phyloP scores from a whole-genome alignment of 1,140 invertebrate genomes.

The Danaus melanippus region DNA sequence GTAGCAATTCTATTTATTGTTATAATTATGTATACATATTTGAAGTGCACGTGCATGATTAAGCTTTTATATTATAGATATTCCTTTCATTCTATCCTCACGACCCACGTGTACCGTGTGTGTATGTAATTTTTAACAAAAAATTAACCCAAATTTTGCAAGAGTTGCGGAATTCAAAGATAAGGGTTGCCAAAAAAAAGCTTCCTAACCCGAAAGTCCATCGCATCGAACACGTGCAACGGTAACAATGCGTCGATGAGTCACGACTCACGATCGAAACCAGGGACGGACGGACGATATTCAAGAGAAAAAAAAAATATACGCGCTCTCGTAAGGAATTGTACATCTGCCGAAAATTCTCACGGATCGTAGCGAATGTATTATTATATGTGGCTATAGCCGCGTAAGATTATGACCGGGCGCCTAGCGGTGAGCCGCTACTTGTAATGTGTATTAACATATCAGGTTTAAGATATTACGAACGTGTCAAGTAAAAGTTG shows the following conservation, averaged over 20 bases:
- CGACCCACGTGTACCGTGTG: conserved; percentile 31
- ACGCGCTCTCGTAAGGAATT: conserved; percentile 66
- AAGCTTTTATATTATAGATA: conserved; percentile 9
- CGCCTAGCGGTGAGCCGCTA: conserved; percentile 53
- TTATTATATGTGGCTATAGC: conserved; percentile 27
- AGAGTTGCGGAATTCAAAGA: conserved; percentile 69
- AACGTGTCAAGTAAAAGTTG: conserved; percentile 29
- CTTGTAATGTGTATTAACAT: conserved; percentile 63
- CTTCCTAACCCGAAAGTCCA: conserved; percentile 66
- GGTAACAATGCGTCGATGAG: conserved; percentile 62
- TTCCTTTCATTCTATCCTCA: conserved; percentile 8
- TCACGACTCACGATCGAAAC: conserved; percentile 49
- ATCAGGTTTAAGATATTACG: conserved; percentile 39
- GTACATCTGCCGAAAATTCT: conserved; percentile 72
- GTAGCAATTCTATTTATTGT: too few relatives aligned
- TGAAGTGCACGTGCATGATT: conserved; percentile 9
- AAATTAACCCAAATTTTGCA: conserved; percentile 66
- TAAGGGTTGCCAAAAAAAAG: conserved; percentile 64
- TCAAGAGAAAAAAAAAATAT: conserved; percentile 63
- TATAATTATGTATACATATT: too few relatives aligned
- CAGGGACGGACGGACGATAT: conserved; percentile 41
- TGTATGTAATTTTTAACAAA: conserved; percentile 27
- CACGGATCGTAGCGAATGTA: conserved; percentile 42
- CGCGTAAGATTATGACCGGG: conserved; percentile 50
- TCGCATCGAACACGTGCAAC: conserved; percentile 59